A percentile compares a stretch with the other conserved stretches of the same genome.
phyloP scores from a whole-genome alignment of 64 coral and sea anemone species.

The Montipora cactus region DNA sequence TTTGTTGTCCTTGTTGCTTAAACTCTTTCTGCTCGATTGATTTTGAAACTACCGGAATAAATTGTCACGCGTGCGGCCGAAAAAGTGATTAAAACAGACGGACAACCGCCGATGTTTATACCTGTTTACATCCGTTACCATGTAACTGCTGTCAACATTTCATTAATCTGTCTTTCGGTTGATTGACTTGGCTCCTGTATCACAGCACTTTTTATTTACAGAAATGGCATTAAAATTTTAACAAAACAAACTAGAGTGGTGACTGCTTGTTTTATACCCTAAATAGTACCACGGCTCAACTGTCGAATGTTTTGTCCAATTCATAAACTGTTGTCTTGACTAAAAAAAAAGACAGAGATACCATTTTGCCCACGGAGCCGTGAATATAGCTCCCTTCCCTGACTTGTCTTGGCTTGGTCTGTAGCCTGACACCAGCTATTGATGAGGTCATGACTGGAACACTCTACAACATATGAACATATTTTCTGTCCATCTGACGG shows the following conservation, averaged over 20 bases:
- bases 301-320: no score
- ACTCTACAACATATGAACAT: no score
- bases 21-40: conserved; percentile 14
- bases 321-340: background rate
- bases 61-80: conserved; percentile 34
- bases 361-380: no score
- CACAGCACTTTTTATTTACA: conserved; percentile 20
- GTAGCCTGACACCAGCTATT: no score
- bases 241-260: conserved; percentile 3
- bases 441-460: no score
- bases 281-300: background rate
- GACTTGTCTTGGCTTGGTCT: no score
- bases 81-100: background rate
- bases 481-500: no score
- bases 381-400: no score
- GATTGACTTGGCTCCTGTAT: conserved; percentile 1
- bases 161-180: conserved; percentile 1
- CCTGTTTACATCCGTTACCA: conserved; percentile 77
- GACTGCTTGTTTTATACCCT: background rate
- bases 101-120: conserved; percentile 56
- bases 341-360: background rate
- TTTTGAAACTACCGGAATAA: background rate
- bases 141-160: conserved; percentile 51
- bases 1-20: background rate
- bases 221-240: conserved; percentile 37